These are phyloP conservation scores for Lobophora halterata DNA, from an alignment of 2,888 invertebrate genomes.

Conservation along the genomic window DNA sequence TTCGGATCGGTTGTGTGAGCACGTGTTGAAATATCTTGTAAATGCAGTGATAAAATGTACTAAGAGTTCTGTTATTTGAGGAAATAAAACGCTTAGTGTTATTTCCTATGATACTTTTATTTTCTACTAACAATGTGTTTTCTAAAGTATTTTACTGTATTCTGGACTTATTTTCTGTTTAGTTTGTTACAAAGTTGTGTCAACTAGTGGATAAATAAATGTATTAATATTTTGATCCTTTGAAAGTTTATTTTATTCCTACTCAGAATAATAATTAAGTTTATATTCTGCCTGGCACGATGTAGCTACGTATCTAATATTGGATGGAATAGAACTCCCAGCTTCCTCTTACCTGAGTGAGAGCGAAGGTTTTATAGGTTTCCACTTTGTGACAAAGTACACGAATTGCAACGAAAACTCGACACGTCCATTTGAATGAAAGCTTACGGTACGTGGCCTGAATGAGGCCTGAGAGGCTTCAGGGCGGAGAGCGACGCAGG, in stretches of 20 bases:
- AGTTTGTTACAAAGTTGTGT: no score
- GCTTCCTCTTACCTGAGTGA: constrained; percentile 10
- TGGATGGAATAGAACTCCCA: no score
- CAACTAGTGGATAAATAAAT: no score
- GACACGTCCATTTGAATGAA: constrained; percentile 51
- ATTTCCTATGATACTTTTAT: neutral
- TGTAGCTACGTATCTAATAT: no score
- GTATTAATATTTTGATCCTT: no score
- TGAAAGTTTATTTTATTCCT: no score
- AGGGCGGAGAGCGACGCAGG: constrained; percentile 22
- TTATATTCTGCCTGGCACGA: no score
- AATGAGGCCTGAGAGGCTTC: constrained; percentile 36
- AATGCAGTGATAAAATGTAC: constrained; percentile 1
- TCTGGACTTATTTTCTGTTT: no score
- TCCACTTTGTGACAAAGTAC: constrained; percentile 49
- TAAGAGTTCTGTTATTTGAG: neutral
- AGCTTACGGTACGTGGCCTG: constrained; percentile 46
- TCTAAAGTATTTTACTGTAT: no score
- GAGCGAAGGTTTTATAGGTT: constrained; percentile 34
- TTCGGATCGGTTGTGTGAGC: constrained; percentile 19
- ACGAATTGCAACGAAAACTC: constrained; percentile 45
- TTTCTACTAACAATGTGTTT: no score
- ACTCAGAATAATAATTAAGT: no score
- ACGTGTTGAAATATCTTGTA: constrained; percentile 24
- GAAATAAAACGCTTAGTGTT: constrained; percentile 7